phyloP scores from a whole-genome alignment of 2,113 vertebrate species.

The Ancistrus triradiatus region DNA sequence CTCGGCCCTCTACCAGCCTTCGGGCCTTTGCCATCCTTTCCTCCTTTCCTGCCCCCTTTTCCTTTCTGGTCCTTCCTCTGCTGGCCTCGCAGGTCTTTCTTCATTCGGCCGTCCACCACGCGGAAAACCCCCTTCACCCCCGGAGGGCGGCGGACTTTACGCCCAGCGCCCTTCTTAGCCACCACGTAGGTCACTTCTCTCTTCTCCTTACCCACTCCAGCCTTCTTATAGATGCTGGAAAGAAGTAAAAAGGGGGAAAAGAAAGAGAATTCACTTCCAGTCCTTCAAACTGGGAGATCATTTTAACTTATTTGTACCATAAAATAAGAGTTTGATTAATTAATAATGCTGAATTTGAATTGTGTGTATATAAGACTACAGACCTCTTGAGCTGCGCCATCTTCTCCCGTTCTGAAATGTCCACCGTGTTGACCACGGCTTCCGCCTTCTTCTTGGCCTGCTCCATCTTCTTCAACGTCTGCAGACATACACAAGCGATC shows the following conservation, averaged over 20 bases:
- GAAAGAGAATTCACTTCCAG: no score
- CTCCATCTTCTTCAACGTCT: conserved; percentile 95
- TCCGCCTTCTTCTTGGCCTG: conserved; percentile 94
- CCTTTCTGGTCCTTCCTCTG: conserved; percentile 71
- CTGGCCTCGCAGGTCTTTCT: conserved; percentile 83
- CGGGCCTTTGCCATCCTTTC: conserved; percentile 47
- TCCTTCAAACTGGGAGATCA: no score
- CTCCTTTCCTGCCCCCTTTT: conserved; percentile 36
- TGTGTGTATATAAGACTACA: neutral
- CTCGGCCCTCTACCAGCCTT: conserved; percentile 29
- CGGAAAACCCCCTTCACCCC: conserved; percentile 89
- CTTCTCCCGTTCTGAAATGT: conserved; percentile 92
- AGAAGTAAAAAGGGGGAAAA: neutral
- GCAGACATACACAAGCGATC: conserved; percentile 19
- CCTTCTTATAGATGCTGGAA: conserved; percentile 93
- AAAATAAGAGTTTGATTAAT: no score
- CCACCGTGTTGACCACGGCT: conserved; percentile 87
- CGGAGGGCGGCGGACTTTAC: conserved; percentile 77
- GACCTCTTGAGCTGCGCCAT: conserved; percentile 87
- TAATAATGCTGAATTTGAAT: neutral
- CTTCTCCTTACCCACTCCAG: conserved; percentile 88
- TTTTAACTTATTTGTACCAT: no score
- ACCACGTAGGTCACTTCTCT: conserved; percentile 87
- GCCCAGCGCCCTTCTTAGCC: conserved; percentile 83
- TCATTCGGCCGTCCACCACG: conserved; percentile 90